Base-by-base conservation (phyloP, 2,888 invertebrate species). In the Dryomyza anilis region DNA sequence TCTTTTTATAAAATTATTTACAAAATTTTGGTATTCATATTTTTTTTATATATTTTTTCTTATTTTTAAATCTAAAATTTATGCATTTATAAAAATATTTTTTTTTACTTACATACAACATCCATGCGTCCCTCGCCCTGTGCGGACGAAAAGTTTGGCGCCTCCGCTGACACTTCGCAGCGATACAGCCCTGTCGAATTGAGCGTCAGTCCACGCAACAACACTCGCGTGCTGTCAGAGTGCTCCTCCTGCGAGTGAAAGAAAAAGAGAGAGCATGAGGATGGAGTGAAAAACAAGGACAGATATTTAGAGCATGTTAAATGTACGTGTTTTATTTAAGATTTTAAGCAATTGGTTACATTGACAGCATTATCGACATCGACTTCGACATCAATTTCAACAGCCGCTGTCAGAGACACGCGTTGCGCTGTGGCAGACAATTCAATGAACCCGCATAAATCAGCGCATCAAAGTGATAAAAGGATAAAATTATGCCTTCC, bases 151-250 rank as follows among this genome's bases (percentile, higher is more conserved):
- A 92, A 92, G 71, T 90, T 90, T 7, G 92, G 92, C 56, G 90
- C 91, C 82, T 92, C 92, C 1, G 91, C 91, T 25, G 91, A 91
- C 64, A 92, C 90, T 81, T 92, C 91, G 78, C 92, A 92, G 70
- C 89, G 86, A 83, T 90, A 92, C 60, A 89, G 77, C 4, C 92
- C 92, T 67, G 89, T 89, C 14, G 91, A 89, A 78, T 89, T 89
- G 69, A 91, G 85, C 71, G 87, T 89, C 74, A 91, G 87, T 71
- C 87, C 87, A 69, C 89, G 87, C 59, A 91, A 81, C 43, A 87
- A 84, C 66, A 91, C 91, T 79, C 86, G 87, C 73, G 86, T 86
- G 76, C 87, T 89, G 78, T 91, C 89, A 25, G 91, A 91, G 73
- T 88, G 87, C 75, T 87, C 86, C 80, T 89, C 85, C 91, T 91